These are phyloP conservation scores for Bubo scandiacus DNA, from an alignment of 2,113 vertebrate genomes.

Conservation along the genomic window DNA sequence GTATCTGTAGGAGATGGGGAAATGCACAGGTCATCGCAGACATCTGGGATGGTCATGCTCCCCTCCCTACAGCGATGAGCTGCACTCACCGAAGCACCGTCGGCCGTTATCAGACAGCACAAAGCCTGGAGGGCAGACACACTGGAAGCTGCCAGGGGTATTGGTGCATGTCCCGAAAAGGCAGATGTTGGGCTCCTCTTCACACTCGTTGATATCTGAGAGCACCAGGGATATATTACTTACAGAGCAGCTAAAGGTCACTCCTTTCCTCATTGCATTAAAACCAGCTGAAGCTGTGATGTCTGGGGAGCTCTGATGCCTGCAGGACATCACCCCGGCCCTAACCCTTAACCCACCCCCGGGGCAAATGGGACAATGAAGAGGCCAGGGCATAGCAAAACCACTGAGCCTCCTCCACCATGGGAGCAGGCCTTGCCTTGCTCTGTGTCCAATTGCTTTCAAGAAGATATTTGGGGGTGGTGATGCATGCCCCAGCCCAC, in stretches of 20 bases:
- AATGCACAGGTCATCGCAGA: neutral
- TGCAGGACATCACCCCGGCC: neutral
- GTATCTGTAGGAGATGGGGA: slow-evolving; percentile 76
- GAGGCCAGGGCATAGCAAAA: neutral
- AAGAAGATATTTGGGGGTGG: neutral
- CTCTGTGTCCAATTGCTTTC: neutral
- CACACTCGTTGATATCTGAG: slow-evolving; percentile 91
- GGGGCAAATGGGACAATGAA: neutral
- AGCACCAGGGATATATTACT: neutral
- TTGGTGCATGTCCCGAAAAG: slow-evolving; percentile 91
- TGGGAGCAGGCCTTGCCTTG: neutral
- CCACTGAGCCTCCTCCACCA: accelerated
- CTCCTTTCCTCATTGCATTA: neutral
- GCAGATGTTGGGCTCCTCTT: slow-evolving; percentile 87
- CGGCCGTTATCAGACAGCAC: slow-evolving; percentile 88
- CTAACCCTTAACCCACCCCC: neutral
- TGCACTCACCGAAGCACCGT: slow-evolving; percentile 88
- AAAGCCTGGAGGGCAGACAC: slow-evolving; percentile 86
- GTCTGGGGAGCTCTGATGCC: neutral
- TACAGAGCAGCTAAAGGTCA: neutral
- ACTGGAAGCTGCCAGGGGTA: slow-evolving; percentile 90
- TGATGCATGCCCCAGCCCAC: neutral
- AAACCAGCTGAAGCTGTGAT: neutral
- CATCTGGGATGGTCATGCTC: accelerated
- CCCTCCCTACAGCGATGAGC: accelerated